Conservation (phyloP, 2,888 invertebrate genomes). For the Volucella zonaria region DNA sequence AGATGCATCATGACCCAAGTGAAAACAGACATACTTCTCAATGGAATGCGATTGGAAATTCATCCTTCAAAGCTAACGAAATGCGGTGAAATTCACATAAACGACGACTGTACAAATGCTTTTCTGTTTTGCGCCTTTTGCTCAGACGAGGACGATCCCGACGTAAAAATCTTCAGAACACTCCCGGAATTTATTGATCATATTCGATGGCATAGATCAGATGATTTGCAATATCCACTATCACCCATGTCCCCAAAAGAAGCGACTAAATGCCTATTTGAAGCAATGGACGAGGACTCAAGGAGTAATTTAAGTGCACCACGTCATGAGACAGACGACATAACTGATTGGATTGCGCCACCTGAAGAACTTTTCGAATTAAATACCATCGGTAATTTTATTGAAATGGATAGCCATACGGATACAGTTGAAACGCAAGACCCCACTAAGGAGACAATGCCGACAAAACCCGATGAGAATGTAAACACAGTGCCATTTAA, state of each 20-base stretch:
- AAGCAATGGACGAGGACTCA: slow-evolving; percentile 36
- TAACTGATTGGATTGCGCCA: slow-evolving; percentile 63
- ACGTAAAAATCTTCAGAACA: slow-evolving; percentile 50
- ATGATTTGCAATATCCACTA: slow-evolving; percentile 37
- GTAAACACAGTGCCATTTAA: background rate
- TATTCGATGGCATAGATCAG: slow-evolving; percentile 65
- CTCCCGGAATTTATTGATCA: slow-evolving; percentile 61
- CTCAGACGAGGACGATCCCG: slow-evolving; percentile 38
- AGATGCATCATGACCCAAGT: slow-evolving; percentile 45
- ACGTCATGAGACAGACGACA: slow-evolving; percentile 53
- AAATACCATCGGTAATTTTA: slow-evolving; percentile 59
- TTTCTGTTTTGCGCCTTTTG: slow-evolving; percentile 71
- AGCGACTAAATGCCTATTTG: slow-evolving; percentile 11
- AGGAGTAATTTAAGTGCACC: slow-evolving; percentile 50
- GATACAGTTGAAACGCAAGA: slow-evolving; percentile 9
- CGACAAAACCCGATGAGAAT: background rate
- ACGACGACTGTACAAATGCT: slow-evolving; percentile 61
- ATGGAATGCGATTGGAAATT: slow-evolving; percentile 53
- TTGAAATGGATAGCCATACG: slow-evolving; percentile 47
- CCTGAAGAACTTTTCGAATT: slow-evolving; percentile 61
- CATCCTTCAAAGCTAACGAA: slow-evolving; percentile 57
- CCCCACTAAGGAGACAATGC: background rate
- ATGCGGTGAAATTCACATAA: slow-evolving; percentile 65
- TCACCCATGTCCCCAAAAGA: slow-evolving; percentile 39
- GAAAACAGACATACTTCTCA: slow-evolving; percentile 50